Evolutionary conservation across 2,797 vertebrate species (phyloP), one percentile per base, ranked within the genome.

Genomic region (Clamator glandarius): DNA sequence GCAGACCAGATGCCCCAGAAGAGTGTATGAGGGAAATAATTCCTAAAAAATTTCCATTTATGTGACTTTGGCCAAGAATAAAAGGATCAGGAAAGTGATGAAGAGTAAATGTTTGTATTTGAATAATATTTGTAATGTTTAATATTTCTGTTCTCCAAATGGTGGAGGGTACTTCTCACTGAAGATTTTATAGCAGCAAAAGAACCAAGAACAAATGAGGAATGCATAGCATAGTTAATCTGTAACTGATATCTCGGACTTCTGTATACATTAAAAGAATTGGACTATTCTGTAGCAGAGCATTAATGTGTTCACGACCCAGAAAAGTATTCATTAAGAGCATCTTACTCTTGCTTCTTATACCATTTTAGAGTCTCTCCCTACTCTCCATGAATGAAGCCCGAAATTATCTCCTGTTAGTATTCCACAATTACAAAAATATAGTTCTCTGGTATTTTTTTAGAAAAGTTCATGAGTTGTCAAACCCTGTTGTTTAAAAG

Each of bases 401-500:
- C 42, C 36, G 25, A 76, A 92, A 90, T 84, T 54, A 84, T 4
- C 9, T 84, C 59, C 76, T 59, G 7, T 69, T 67, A 76, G 23
- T 46, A 61, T 83, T 80, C 29, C 36, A 7, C 26, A 77, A 3
- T 77, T 87, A 62, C 28, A n/a, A 78, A 81, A 73, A 74, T 72
- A n/a, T 4, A 20, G 31, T 73, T 67, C 20, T 14, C 16, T 69
- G 3, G 4, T 64, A 35, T 24, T 23, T 69, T 80, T 80, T 89
- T 59, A 86, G 31, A 54, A 90, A 90, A 78, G 51, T 70, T 86
- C 11, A n/a, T 15, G 26, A 31, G 44, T 35, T 90, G 36, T 66
- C 69, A 93, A 93, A 91, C 54, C 58, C 42, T 83, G 48, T 33
- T 91, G 93, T 84, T 95, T 86, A 96, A 97, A 92, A 93, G 51